Base-by-base conservation (phyloP, 2,797 vertebrate genomes). In the Enteromius viviparus region DNA sequence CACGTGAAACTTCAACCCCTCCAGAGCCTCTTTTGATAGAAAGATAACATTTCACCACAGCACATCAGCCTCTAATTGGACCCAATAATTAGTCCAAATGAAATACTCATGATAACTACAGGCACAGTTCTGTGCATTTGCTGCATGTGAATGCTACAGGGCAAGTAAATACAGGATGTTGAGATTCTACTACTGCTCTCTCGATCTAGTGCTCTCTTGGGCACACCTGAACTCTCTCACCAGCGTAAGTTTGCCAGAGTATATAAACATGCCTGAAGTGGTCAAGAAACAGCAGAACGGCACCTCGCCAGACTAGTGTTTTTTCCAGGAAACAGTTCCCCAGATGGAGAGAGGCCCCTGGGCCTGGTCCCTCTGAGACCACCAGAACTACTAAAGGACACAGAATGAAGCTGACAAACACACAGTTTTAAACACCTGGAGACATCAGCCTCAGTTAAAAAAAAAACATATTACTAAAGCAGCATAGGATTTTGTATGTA, bases 191-290 rank as follows among this genome's bases (percentile, higher is more conserved):
- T 15, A 23, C 55, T 66, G 17, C 49, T 47, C 37, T 66, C 14
- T n/a, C 4, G 8, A 40, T 49, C 47, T 29, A 29, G 15, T 55
- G 40, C 68, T 84, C 84, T 87, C 85, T 60, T 34, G 68, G 65
- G 82, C 40, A 47, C 53, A 84, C 81, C 72, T 80, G 69, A 71
- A 74, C 74, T 45, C 65, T 66, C 47, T 86, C 62, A 76, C 60
- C 53, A 62, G 76, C 29, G 60, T 29, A 42, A 89, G 85, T 85
- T 82, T 82, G 83, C 91, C 93, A 92, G 90, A 89, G 82, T 91
- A 93, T 91, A 91, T 93, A 94, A 94, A 94, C 91, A 93, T 85
- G 90, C 93, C 91, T 89, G 87, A 89, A 90, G 90, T 92, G 91
- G 91, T 87, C 88, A 91, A 93, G 92, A 92, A 88, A 89, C 90